Evolutionary conservation across 2,888 invertebrate genomes (phyloP), one percentile per base, ranked within the genome.

Genomic region (Thecocarcelia acutangulata): DNA sequence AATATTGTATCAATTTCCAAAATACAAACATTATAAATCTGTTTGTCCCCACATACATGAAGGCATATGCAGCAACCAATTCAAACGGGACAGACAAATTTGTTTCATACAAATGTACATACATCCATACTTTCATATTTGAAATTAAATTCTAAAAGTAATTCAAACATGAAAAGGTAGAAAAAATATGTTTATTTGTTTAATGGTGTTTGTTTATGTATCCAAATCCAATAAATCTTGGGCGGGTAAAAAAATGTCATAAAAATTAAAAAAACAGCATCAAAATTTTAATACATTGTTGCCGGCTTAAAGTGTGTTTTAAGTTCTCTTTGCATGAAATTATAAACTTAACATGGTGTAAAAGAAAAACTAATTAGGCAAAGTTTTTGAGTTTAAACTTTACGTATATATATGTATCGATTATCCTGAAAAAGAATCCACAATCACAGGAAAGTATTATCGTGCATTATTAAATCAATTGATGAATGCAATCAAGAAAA

Each of bases 191-290:
- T 24, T 2, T 42, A n/a, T 59, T 13, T 68, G 52, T 56, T 13
- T 17, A 58, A 19, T 12, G 58, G 13, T 24, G 40, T 42, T 46
- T 15, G 11, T 42, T 46, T 15, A 5, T 74, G 46, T 59, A 24
- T 79, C 24, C 9, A 72, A 52, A 64, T 72, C 11, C 50, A 12
- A 72, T 64, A 63, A 78, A 78, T 78, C 58, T 72, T 78, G 54
- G 76, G 46, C 61, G 69, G 63, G 40, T 59, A 66, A 54, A 69
- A 64, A 70, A n/a, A n/a, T n/a, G 70, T 58, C 56, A 58, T 77
- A 70, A 64, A 77, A 70, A 54, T 61, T 44, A 61, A 17, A 85
- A 83, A 85, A 85, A 64, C 64, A 72, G n/a, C 58, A 50, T 78
- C 48, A 56, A 64, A 50, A 70, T 42, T 58, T 70, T 50, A 42